These are phyloP conservation scores for Nyctibius bracteatus DNA, from an alignment of 2,113 vertebrate genomes.

Conservation along the genomic window DNA sequence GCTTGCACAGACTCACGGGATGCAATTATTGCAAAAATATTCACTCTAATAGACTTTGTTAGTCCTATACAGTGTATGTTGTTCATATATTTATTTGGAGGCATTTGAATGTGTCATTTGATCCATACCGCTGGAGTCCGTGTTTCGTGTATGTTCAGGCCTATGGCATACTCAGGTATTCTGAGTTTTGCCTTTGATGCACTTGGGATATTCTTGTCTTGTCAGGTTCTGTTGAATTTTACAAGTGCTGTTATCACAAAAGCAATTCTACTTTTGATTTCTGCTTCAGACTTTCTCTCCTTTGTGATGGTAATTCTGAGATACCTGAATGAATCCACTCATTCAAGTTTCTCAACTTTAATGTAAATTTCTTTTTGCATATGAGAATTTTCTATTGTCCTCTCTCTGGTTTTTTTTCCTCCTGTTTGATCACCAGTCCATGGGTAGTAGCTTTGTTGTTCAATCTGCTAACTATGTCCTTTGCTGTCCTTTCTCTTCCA, in stretches of 20 bases:
- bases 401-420: background rate
- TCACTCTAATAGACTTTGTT: background rate
- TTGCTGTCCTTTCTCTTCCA: background rate
- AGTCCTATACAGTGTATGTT: background rate
- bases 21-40: background rate
- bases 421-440: background rate
- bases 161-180: background rate
- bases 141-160: background rate
- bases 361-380: background rate
- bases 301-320: constrained; percentile 37
- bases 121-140: background rate
- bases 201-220: background rate
- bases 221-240: background rate
- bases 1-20: background rate
- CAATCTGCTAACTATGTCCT: background rate
- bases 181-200: background rate
- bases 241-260: background rate
- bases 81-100: background rate
- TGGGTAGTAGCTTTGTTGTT: background rate
- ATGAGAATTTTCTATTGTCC: background rate
- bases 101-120: background rate
- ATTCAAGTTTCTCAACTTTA: constrained; percentile 26
- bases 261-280: constrained; percentile 13
- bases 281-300: background rate
- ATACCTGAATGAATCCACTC: background rate